Conservation (phyloP, 2,113 vertebrate genomes). For the Pseudorectes ferrugineus region DNA sequence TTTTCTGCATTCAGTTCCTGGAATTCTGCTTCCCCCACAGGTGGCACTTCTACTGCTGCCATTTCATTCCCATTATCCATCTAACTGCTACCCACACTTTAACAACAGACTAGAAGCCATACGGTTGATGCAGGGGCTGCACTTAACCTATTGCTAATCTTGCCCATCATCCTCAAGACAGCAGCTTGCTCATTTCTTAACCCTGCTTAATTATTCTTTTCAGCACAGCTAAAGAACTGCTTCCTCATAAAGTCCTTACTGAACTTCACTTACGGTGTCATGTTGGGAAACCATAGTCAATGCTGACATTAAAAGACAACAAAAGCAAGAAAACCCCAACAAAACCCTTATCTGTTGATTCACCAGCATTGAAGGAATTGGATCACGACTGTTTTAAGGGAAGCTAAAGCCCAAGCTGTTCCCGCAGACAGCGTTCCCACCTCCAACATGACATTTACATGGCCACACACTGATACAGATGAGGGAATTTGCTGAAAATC, state of each 20-base stretch:
- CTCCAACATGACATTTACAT: neutral
- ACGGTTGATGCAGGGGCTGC: neutral
- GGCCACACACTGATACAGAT: neutral
- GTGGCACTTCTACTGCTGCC: neutral
- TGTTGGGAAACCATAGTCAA: neutral
- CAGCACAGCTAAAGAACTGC: neutral
- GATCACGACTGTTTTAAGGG: neutral
- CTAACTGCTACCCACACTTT: neutral
- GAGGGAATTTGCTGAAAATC: neutral
- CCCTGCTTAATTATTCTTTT: neutral
- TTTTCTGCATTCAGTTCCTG: neutral
- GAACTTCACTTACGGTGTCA: neutral
- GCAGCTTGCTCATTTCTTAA: neutral
- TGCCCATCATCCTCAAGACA: neutral
- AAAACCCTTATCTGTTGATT: neutral
- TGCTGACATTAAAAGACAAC: neutral
- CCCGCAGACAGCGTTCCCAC: neutral
- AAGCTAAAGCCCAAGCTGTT: neutral
- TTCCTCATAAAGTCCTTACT: neutral
- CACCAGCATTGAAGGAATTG: neutral
- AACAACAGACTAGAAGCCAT: neutral
- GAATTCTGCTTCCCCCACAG: neutral
- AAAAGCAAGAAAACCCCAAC: neutral
- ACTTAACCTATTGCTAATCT: neutral
- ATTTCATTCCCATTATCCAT: neutral